Evolutionary conservation across 2,113 vertebrate genomes (phyloP), one percentile per base, ranked within the genome.

Genomic region (Chlorodrepanis virens): DNA sequence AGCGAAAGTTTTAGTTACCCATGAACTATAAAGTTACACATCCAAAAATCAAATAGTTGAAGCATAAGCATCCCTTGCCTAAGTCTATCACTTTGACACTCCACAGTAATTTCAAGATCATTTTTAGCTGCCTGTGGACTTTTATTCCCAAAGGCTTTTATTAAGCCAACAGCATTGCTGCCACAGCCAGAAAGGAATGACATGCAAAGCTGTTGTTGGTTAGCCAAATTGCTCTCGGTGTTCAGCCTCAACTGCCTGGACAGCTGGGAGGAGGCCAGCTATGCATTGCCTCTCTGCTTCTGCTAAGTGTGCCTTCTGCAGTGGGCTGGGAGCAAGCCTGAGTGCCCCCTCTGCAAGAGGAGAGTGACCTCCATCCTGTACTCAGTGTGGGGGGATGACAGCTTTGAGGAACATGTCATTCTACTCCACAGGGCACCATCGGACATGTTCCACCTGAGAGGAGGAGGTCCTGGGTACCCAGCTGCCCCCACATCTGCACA

Each of bases 401-500:
- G 6, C 50, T 31, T 67, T 42, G 42, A 75, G 42, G 24, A 49
- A 10, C 7, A 10, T 12, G 8, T n/a, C n/a, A n/a, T 84, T 49
- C 50, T 10, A 29, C 6, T 12, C 42, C 15, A 24, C 0, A 0
- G 11, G 6, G 23, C 14, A 40, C 29, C n/a, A 29, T 2, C 0
- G 0, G 29, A 40, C 24, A 12, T n/a, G 12, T 42, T 67, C 4
- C 16, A 57, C 6, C 11, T 7, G 14, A 35, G 45, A 29, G 31
- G 1, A 70, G 54, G 35, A 40, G 9, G 24, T 40, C 14, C 6
- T 2, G 1, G 11, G 4, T 24, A 19, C 1, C 7, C 10, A 47
- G 14, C 22, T 71, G 5, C 21, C 11, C 9, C 9, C 18, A 2
- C 27, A 39, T 25, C 39, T 42, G 29, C 50, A 33, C 37, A 71